Conservation (phyloP, 2,113 vertebrate genomes). For the Periophthalmus modestus region DNA sequence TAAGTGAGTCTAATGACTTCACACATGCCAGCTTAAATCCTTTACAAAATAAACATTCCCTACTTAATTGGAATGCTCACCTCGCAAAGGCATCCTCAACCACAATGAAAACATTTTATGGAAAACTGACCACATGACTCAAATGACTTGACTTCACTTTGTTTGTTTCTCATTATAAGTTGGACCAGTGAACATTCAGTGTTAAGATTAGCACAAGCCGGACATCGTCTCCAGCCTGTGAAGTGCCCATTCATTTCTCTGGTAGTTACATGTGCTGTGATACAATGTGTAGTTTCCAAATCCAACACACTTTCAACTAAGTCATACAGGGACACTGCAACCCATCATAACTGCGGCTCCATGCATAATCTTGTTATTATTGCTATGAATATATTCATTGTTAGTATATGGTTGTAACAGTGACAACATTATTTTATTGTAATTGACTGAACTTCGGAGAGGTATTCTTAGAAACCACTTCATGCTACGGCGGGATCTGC, state of each 20-base stretch:
- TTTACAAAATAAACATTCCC: constrained; percentile 60
- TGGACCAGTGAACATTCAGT: neutral
- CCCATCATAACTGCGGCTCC: neutral
- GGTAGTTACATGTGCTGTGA: constrained; percentile 18
- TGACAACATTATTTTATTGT: constrained; percentile 34
- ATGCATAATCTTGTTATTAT: neutral
- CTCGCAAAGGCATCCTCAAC: constrained; percentile 65
- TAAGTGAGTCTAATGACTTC: constrained; percentile 57
- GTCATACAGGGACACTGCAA: neutral
- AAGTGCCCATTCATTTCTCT: constrained; percentile 32
- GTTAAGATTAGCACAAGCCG: neutral
- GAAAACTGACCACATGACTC: constrained; percentile 54
- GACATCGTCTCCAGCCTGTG: neutral
- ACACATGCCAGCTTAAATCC: constrained; percentile 64
- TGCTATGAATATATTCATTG: neutral
- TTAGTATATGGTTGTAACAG: constrained; percentile 1
- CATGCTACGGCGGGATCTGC: constrained; percentile 61
- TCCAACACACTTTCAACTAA: constrained; percentile 12
- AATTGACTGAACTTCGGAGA: constrained; percentile 24
- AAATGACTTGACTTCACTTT: neutral
- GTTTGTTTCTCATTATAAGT: neutral
- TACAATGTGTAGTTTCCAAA: constrained; percentile 19
- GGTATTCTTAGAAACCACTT: constrained; percentile 58
- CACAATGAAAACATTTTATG: constrained; percentile 56
- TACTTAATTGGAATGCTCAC: constrained; percentile 35